phyloP scores from a whole-genome alignment of 1,140 invertebrate species.

The Drosophila carrolli region DNA sequence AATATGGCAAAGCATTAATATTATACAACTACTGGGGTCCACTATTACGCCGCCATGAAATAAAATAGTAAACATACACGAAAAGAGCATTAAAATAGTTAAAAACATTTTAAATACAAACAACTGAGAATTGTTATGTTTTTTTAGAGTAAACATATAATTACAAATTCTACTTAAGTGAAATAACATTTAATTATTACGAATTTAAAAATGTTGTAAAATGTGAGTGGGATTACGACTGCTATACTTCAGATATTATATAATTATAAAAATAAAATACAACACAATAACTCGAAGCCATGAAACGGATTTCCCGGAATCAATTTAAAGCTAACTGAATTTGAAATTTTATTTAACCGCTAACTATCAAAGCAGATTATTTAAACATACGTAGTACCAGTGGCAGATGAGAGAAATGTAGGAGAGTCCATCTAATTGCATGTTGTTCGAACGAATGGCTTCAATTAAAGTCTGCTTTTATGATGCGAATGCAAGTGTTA shows the following conservation, averaged over 20 bases:
- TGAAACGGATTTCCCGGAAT: neutral
- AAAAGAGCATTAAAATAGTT: conserved; percentile 11
- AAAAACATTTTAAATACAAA: conserved; percentile 4
- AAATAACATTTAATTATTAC: too few relatives aligned
- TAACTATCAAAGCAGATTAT: neutral
- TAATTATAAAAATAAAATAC: too few relatives aligned
- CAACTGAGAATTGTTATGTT: neutral
- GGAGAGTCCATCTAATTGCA: conserved; percentile 54
- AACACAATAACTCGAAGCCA: neutral
- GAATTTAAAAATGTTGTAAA: too few relatives aligned
- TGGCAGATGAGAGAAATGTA: neutral
- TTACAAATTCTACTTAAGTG: too few relatives aligned
- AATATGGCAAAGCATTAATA: conserved; percentile 34
- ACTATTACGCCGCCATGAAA: conserved; percentile 13
- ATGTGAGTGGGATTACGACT: too few relatives aligned
- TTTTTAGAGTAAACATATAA: too few relatives aligned
- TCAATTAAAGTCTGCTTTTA: conserved; percentile 78
- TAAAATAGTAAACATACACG: conserved; percentile 14
- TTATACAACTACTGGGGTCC: conserved; percentile 22
- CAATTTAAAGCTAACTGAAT: neutral
- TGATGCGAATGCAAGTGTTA: conserved; percentile 64
- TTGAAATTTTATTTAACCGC: neutral
- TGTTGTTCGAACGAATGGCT: conserved; percentile 54
- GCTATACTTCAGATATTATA: too few relatives aligned
- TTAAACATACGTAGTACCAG: too few relatives aligned